These are phyloP conservation scores for Macrosoma leucophasiata DNA, from an alignment of 2,888 invertebrate species.

Conservation along the genomic window DNA sequence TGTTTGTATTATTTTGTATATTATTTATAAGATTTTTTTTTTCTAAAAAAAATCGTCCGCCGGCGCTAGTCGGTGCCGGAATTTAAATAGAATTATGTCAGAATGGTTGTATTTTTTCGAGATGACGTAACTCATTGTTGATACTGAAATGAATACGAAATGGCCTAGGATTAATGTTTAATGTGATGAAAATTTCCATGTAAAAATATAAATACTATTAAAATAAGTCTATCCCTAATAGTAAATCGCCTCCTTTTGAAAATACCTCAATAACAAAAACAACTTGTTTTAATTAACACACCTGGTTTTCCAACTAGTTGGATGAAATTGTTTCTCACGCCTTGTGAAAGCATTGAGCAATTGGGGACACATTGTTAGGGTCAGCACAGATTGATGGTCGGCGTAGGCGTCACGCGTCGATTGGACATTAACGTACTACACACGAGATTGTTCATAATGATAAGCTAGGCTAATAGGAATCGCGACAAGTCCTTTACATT, in stretches of 20 bases:
- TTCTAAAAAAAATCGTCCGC: constrained; percentile 50
- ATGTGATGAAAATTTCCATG: constrained; percentile 75
- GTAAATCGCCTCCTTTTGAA: constrained; percentile 71
- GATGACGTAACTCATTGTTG: constrained; percentile 63
- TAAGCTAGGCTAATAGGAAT: no score
- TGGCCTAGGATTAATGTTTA: constrained; percentile 69
- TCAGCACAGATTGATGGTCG: no score
- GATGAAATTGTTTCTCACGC: constrained; percentile 25
- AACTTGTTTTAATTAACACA: constrained; percentile 53
- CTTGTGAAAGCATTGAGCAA: constrained; percentile 23
- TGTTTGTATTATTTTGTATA: constrained; percentile 76
- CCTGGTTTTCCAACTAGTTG: constrained; percentile 20
- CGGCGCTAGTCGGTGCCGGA: constrained; percentile 45
- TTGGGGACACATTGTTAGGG: no score
- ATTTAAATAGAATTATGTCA: constrained; percentile 57
- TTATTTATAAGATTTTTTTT: constrained; percentile 69
- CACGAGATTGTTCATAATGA: no score
- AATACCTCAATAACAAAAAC: constrained; percentile 70
- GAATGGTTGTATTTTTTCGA: constrained; percentile 72
- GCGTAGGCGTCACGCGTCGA: no score
- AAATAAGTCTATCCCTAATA: constrained; percentile 71
- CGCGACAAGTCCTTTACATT: no score
- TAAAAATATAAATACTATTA: constrained; percentile 74
- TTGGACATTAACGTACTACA: no score
- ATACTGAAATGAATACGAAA: constrained; percentile 65